A percentile compares a stretch with the other conserved stretches of the same genome.
Conservation (phyloP, 1,140 invertebrate species). For the Nilaparvata lugens region DNA sequence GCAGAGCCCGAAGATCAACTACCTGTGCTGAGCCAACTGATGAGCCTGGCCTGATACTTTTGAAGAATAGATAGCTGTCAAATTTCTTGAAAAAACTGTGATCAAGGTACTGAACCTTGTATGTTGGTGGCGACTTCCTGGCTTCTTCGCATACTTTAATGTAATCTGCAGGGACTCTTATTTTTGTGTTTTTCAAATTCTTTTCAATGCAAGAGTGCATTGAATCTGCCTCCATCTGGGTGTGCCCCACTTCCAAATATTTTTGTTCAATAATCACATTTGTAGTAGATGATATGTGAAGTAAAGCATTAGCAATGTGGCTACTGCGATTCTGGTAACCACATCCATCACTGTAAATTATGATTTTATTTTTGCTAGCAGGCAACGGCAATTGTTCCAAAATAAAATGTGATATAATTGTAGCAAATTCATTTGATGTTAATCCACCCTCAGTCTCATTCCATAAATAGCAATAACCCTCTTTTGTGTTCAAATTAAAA, state of each 20-base stretch:
- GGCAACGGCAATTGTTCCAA: conserved; percentile 7
- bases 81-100: background rate
- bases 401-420: conserved; percentile 17
- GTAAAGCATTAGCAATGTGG: conserved; percentile 30
- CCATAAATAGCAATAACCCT: conserved; percentile 30
- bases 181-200: background rate
- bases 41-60: too few relatives aligned
- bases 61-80: too few relatives aligned
- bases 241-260: conserved; percentile 35
- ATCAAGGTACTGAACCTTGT: background rate
- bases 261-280: conserved; percentile 33
- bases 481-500: conserved; percentile 27
- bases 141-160: background rate
- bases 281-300: conserved; percentile 23
- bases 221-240: conserved; percentile 36
- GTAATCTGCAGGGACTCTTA: background rate
- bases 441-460: conserved; percentile 29
- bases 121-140: background rate
- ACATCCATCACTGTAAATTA: conserved; percentile 32
- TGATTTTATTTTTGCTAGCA: conserved; percentile 16
- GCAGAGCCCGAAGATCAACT: too few relatives aligned
- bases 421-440: conserved; percentile 27
- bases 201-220: conserved; percentile 30
- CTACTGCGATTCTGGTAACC: conserved; percentile 32
- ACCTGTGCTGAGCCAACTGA: too few relatives aligned